A percentile compares a stretch with the other conserved stretches of the same genome.
phyloP scores from a whole-genome alignment of 2,888 invertebrate genomes.

The Axea sp. region DNA sequence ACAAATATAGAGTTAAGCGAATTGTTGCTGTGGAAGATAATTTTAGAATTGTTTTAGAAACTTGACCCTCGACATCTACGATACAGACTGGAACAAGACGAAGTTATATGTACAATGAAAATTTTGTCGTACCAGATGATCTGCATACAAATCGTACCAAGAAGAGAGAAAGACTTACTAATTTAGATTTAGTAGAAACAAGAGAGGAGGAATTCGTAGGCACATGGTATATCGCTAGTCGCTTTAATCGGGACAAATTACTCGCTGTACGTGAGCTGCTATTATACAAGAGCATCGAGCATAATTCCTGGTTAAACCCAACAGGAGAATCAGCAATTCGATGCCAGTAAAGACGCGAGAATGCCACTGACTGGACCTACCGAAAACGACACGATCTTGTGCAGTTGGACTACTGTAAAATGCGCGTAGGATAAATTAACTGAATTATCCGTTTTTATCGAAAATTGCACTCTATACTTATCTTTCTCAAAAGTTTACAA shows the following conservation, averaged over 20 bases:
- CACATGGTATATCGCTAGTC: conserved; percentile 37
- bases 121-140: conserved; percentile 34
- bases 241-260: conserved; percentile 57
- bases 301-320: conserved; percentile 48
- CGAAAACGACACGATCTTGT: conserved; percentile 2
- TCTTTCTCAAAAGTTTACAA: too few species aligned
- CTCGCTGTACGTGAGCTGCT: conserved; percentile 48
- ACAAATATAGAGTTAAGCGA: conserved; percentile 11
- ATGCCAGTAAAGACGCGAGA: conserved; percentile 25
- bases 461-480: too few species aligned
- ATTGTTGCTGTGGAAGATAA: neutral
- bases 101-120: conserved; percentile 32
- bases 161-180: conserved; percentile 31
- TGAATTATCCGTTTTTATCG: too few species aligned
- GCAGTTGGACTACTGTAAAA: too few species aligned
- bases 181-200: conserved; percentile 35
- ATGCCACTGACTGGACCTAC: conserved; percentile 18
- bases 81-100: conserved; percentile 21
- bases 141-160: conserved; percentile 40
- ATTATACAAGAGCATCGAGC: conserved; percentile 50
- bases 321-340: conserved; percentile 28
- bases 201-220: conserved; percentile 31
- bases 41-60: conserved; percentile 39
- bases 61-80: conserved; percentile 27
- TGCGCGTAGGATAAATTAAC: too few species aligned